A percentile compares a stretch with the other conserved stretches of the same genome.
Conservation (phyloP, 2,797 vertebrate species). For the Coilia nasus region DNA sequence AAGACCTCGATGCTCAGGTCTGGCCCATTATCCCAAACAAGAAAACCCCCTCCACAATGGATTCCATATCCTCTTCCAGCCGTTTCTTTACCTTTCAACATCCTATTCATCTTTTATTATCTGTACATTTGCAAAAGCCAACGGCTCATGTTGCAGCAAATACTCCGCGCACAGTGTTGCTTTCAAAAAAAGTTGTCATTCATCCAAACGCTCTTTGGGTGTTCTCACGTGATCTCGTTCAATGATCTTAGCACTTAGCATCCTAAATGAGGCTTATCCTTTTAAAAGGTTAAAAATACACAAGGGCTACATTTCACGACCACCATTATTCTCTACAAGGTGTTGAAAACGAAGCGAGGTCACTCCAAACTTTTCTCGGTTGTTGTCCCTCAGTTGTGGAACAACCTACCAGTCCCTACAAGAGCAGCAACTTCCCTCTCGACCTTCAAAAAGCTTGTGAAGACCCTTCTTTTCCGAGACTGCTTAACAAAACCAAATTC, state of each 20-base stretch:
- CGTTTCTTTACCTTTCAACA: slow-evolving; percentile 46
- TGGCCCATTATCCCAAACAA: slow-evolving; percentile 38
- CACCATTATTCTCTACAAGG: not conserved
- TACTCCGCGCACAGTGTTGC: slow-evolving; percentile 41
- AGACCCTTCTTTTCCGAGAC: no score
- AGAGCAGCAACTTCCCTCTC: no score
- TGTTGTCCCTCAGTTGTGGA: no score
- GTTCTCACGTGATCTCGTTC: slow-evolving; percentile 43
- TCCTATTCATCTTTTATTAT: slow-evolving; percentile 52
- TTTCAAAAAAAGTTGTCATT: slow-evolving; percentile 43
- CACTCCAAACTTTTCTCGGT: no score
- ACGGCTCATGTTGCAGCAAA: slow-evolving; percentile 48
- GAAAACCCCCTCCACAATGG: slow-evolving; percentile 30
- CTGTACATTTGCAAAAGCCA: slow-evolving; percentile 45
- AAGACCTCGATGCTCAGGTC: slow-evolving; percentile 30
- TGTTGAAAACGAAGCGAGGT: no score
- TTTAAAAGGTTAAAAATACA: slow-evolving; percentile 24
- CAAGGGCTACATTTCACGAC: slow-evolving; percentile 18
- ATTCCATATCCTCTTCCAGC: slow-evolving; percentile 36
- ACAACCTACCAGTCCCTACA: no score
- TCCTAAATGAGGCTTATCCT: slow-evolving; percentile 31
- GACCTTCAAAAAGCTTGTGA: no score
- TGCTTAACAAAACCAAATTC: no score
- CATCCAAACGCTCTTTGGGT: slow-evolving; percentile 26
- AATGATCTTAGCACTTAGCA: slow-evolving; percentile 28